Evolutionary conservation across 2,113 vertebrate species (phyloP).

Genomic region (Abramis brama): DNA sequence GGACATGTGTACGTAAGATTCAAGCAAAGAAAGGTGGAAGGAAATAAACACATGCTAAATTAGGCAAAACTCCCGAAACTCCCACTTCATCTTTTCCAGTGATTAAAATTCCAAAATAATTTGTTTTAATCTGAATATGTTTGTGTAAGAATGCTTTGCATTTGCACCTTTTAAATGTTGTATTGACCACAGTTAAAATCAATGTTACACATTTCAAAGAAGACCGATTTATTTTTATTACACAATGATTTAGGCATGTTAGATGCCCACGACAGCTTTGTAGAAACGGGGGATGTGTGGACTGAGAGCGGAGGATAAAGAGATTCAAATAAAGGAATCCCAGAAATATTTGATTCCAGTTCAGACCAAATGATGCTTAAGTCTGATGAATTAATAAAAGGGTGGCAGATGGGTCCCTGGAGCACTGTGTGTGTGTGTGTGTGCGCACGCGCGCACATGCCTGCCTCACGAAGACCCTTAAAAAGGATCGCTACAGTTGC

Average conservation of each 20-base stretch:
- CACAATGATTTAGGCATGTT: constrained; percentile 48
- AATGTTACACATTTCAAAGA: constrained; percentile 45
- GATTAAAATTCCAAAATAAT: constrained; percentile 7
- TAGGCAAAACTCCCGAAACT: neutral
- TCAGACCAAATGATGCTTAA: constrained; percentile 81
- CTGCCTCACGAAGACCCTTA: constrained; percentile 45
- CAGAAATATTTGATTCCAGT: constrained; percentile 73
- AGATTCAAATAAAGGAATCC: constrained; percentile 50
- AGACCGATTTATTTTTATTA: constrained; percentile 53
- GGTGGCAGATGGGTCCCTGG: constrained; percentile 80
- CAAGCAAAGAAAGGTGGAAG: neutral
- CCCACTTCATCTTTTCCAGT: neutral
- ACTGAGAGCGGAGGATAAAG: constrained; percentile 13
- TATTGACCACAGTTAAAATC: constrained; percentile 47
- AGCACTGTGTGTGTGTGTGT: constrained; percentile 67
- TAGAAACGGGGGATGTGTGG: neutral
- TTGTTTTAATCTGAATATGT: constrained; percentile 19
- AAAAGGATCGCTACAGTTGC: constrained; percentile 48
- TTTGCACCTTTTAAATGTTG: constrained; percentile 38
- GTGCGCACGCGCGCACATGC: constrained; percentile 38
- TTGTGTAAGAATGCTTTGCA: constrained; percentile 39
- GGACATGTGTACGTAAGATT: neutral
- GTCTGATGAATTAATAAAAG: constrained; percentile 83
- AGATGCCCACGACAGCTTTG: constrained; percentile 37
- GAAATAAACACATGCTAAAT: neutral